Conservation (phyloP, 2,113 vertebrate genomes). For the Scortum barcoo region DNA sequence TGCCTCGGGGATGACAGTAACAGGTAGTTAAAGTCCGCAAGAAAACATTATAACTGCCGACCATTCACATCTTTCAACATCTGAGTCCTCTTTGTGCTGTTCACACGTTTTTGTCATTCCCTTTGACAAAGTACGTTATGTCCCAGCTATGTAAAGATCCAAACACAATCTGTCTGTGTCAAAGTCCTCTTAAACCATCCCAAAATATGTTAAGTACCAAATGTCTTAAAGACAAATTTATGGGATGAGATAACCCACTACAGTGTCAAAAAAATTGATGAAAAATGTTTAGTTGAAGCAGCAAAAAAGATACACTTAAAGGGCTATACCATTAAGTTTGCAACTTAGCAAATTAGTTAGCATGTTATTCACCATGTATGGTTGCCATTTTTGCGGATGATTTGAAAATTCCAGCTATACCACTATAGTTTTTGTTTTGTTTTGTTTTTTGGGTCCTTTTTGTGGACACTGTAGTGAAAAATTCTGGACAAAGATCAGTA, state of each 20-base stretch:
- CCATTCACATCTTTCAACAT: constrained; percentile 48
- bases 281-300: no score
- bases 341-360: neutral
- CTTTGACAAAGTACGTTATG: constrained; percentile 28
- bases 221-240: neutral
- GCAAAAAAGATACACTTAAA: neutral
- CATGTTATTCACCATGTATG: neutral
- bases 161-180: constrained; percentile 13
- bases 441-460: neutral
- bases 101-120: constrained; percentile 50
- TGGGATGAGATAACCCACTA: neutral
- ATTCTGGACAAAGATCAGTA: no score
- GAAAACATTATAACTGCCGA: constrained; percentile 24
- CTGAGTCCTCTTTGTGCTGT: constrained; percentile 16
- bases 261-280: no score
- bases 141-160: constrained; percentile 32
- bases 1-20: constrained; percentile 56
- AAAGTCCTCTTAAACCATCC: constrained; percentile 10
- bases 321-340: neutral
- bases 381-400: neutral
- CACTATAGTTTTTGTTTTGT: neutral
- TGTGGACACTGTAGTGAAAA: no score
- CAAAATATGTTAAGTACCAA: neutral
- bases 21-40: constrained; percentile 48
- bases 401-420: neutral